Conservation (phyloP, 1,140 invertebrate genomes). For the Pentalonia nigronervosa region DNA sequence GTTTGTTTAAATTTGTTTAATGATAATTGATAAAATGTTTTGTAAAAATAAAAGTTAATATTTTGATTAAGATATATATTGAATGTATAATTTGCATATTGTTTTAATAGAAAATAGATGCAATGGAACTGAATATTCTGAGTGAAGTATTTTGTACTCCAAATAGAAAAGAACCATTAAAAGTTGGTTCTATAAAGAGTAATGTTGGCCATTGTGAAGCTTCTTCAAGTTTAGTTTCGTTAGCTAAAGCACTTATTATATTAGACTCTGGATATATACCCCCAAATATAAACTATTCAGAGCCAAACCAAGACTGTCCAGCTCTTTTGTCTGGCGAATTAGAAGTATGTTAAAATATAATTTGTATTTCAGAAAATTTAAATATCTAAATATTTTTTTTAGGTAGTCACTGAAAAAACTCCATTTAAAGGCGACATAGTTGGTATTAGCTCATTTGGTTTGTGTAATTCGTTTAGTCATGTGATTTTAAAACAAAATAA, state of each 20-base stretch:
- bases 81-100: too few relatives aligned
- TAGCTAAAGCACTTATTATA: constrained; percentile 67
- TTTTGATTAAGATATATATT: constrained; percentile 39
- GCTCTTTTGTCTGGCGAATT: constrained; percentile 67
- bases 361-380: neutral
- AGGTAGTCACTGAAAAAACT: constrained; percentile 68
- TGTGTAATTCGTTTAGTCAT: constrained; percentile 72
- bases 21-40: neutral
- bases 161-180: constrained; percentile 66
- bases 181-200: constrained; percentile 79
- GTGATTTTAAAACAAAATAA: constrained; percentile 65
- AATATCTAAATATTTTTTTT: constrained; percentile 15
- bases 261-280: constrained; percentile 61
- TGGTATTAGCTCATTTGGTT: constrained; percentile 71
- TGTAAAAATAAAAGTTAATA: neutral
- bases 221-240: constrained; percentile 69
- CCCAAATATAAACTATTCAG: constrained; percentile 61
- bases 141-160: constrained; percentile 59
- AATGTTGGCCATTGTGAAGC: constrained; percentile 81
- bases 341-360: constrained; percentile 59
- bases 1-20: constrained; percentile 56
- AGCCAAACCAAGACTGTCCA: constrained; percentile 66
- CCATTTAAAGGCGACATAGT: constrained; percentile 65
- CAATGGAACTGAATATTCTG: constrained; percentile 60
- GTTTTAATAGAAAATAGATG: constrained; percentile 59